phyloP scores from a whole-genome alignment of 2,888 invertebrate genomes.

The Neuroscelio doddi region DNA sequence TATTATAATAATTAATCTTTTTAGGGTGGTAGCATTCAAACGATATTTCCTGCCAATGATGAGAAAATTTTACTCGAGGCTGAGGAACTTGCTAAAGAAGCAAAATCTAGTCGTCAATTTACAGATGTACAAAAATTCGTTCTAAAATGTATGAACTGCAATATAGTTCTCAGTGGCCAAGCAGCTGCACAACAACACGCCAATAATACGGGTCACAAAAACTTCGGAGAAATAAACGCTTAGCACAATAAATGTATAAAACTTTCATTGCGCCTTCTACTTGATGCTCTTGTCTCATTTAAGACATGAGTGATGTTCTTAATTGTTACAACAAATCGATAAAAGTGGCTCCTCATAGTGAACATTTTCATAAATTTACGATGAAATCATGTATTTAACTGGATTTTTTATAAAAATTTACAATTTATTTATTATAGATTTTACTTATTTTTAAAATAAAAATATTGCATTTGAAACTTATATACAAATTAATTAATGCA shows the following conservation, averaged over 20 bases:
- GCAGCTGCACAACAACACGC: slow-evolving; percentile 89
- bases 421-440: no score
- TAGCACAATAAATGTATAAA: slow-evolving; percentile 45
- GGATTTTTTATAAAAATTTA: no score
- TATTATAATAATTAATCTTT: slow-evolving; percentile 21
- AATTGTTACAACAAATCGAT: no score
- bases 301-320: no score
- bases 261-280: neutral
- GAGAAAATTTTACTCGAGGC: slow-evolving; percentile 84
- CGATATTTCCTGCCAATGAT: slow-evolving; percentile 86
- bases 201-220: slow-evolving; percentile 85
- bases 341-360: no score
- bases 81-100: slow-evolving; percentile 88
- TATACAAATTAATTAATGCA: no score
- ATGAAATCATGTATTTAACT: no score
- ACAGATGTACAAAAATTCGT: slow-evolving; percentile 92
- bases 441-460: no score
- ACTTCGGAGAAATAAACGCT: slow-evolving; percentile 81
- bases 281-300: no score
- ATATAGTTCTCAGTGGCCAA: slow-evolving; percentile 84
- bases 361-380: no score
- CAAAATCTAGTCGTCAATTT: slow-evolving; percentile 90
- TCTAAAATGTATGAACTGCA: slow-evolving; percentile 87
- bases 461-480: no score
- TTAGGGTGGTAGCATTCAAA: slow-evolving; percentile 82